Evolutionary conservation across 2,797 vertebrate genomes (phyloP).

Genomic region (Varecia variegata): DNA sequence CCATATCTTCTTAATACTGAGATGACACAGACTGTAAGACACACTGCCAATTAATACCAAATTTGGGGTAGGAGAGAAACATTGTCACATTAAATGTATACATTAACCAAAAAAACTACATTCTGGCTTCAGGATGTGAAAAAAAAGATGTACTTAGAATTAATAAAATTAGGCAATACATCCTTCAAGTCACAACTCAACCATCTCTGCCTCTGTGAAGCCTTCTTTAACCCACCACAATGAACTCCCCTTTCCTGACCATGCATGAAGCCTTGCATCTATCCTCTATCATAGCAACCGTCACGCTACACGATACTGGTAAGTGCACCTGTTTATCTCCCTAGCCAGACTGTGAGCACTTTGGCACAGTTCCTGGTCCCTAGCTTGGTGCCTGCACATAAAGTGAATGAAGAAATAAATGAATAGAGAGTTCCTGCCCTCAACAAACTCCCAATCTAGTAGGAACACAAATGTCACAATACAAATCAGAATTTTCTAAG

Average conservation of each 20-base stretch:
- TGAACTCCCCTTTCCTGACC: neutral
- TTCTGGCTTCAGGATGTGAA: neutral
- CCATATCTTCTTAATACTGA: neutral
- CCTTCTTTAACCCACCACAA: neutral
- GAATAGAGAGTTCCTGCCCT: neutral
- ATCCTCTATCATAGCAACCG: neutral
- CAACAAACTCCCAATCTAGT: neutral
- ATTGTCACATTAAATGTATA: neutral
- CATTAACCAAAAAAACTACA: neutral
- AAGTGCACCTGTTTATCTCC: neutral
- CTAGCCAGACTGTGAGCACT: neutral
- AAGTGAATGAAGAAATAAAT: neutral
- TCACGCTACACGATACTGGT: neutral
- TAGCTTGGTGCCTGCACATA: neutral
- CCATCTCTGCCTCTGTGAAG: neutral
- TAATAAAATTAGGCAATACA: neutral
- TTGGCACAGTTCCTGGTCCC: neutral
- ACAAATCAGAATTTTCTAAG: conserved; percentile 37
- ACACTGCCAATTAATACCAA: neutral
- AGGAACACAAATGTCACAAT: neutral
- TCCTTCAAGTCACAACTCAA: neutral
- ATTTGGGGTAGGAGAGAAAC: neutral
- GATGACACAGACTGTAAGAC: neutral
- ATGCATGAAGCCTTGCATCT: neutral
- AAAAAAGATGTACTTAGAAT: neutral